Base-by-base conservation (phyloP, 35 echinoderm and acorn worm species). In the Patiria miniata region DNA sequence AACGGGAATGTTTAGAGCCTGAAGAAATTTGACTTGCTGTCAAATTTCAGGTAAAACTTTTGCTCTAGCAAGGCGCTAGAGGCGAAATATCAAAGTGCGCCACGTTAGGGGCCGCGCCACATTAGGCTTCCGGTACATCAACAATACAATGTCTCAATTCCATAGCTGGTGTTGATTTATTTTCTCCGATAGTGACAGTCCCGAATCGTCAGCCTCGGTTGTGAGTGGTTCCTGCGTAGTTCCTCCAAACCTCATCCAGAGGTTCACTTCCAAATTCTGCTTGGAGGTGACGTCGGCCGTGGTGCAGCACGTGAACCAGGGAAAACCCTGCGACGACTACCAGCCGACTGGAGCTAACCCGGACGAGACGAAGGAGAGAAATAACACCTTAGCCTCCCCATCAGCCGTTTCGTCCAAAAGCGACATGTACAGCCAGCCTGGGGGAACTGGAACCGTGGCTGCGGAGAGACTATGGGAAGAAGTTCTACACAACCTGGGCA, bases 381-480 rank as follows among this genome's bases (percentile, higher is more conserved):
- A 50, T 21, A 26, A 34, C 19, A 54, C 52, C 42, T 28, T 82
- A 1, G 79, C 39, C 28, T 61, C 26, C 12, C 33, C 42, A 15
- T 52, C 55, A 51, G 56, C 79, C 37, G 21, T 37, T 22, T 84
- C 61, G n/a, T 84, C 60, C 68, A 7, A 34, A 10, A 30, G 52
- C 1, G 52, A 36, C 26, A 23, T 1, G 7, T 37, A 36, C 32
- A 56, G 51, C 39, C 86, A 52, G 23, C 79, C 52, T 29, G 61
- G 54, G 8, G 82, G 36, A 3, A 61, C 59, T 55, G 82, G 32
- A 18, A 79, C 60, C 18, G 86, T 93, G 38, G 54, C 91, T 21
- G 87, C 77, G n/a, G 92, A 94, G 58, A 94, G 89, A 78, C 92
- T 94, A 0, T 94, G 92, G 92, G 73, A 90, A 36, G 92, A 94